A percentile compares a stretch with the other conserved stretches of the same genome.
Evolutionary conservation across 1,140 invertebrate species (phyloP).

Genomic region (Steinernema khuongi): DNA sequence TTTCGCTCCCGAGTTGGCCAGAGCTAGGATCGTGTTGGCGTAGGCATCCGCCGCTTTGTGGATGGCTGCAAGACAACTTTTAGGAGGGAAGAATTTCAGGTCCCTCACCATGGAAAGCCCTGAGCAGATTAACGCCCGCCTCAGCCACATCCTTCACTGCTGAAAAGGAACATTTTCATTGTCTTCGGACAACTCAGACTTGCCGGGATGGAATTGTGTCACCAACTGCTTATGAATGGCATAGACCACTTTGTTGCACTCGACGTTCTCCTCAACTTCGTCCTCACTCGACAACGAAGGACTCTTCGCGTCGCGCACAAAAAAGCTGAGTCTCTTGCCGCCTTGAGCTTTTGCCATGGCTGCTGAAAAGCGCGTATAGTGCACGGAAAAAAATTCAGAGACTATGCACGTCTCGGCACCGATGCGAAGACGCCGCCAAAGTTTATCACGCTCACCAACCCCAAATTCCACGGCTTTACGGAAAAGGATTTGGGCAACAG

Average conservation of each 20-base stretch:
- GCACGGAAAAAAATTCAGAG: no score
- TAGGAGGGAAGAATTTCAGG: background rate
- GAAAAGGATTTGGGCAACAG: background rate
- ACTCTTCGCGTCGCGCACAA: background rate
- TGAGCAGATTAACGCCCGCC: background rate
- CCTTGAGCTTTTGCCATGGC: background rate
- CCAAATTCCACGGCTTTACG: no score
- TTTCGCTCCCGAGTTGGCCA: background rate
- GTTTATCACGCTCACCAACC: no score
- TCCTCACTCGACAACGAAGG: background rate
- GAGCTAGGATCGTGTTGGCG: background rate
- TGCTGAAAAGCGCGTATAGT: background rate
- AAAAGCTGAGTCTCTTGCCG: constrained; percentile 4
- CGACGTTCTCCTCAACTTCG: background rate
- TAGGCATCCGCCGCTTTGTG: background rate
- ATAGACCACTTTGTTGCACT: constrained; percentile 15
- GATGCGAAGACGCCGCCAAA: no score
- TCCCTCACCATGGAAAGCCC: background rate
- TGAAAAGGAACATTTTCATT: background rate
- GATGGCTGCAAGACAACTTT: background rate
- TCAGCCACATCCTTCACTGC: constrained; percentile 1
- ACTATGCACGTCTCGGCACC: no score
- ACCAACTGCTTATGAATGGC: background rate
- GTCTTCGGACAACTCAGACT: background rate
- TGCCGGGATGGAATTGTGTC: background rate